Evolutionary conservation across 2,888 invertebrate species (phyloP).

Genomic region (Timema podura): DNA sequence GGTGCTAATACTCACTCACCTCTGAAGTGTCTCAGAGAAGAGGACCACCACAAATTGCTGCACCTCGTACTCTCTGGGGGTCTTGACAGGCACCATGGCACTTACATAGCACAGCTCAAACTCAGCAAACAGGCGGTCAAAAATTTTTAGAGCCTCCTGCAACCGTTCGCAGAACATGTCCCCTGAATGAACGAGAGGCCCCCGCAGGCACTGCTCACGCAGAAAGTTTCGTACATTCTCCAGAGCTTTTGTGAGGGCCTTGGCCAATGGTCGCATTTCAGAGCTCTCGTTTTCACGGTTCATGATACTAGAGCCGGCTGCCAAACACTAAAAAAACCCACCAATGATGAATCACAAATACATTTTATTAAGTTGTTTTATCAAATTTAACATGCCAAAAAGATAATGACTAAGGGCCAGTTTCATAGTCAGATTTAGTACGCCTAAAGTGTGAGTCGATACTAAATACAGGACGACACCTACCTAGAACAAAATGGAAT

Average conservation of each 20-base stretch:
- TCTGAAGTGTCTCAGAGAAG: conserved; percentile 91
- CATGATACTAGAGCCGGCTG: conserved; percentile 97
- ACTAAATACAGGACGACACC: too few species aligned
- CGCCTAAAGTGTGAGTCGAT: too few species aligned
- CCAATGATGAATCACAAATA: too few species aligned
- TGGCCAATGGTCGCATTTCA: conserved; percentile 93
- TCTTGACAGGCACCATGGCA: conserved; percentile 98
- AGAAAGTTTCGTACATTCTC: conserved; percentile 88
- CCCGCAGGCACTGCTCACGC: conserved; percentile 77
- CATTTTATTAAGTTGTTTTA: too few species aligned
- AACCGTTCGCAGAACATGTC: conserved; percentile 40
- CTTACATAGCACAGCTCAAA: conserved; percentile 98
- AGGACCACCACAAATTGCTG: conserved; percentile 95
- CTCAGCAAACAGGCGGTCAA: conserved; percentile 93
- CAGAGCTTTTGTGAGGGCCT: conserved; percentile 91
- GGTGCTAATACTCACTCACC: conserved; percentile 42
- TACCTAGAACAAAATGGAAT: too few species aligned
- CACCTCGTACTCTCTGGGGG: conserved; percentile 91
- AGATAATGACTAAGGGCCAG: too few species aligned
- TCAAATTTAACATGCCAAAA: too few species aligned
- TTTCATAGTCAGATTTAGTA: too few species aligned
- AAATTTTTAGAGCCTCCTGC: conserved; percentile 58
- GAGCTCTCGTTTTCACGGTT: conserved; percentile 94
- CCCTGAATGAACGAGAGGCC: conserved; percentile 55
- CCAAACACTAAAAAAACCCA: conserved; percentile 89